A percentile compares a stretch with the other conserved stretches of the same genome.
Evolutionary conservation across 2,888 invertebrate genomes (phyloP).

Genomic region (Tiliacea citrago): DNA sequence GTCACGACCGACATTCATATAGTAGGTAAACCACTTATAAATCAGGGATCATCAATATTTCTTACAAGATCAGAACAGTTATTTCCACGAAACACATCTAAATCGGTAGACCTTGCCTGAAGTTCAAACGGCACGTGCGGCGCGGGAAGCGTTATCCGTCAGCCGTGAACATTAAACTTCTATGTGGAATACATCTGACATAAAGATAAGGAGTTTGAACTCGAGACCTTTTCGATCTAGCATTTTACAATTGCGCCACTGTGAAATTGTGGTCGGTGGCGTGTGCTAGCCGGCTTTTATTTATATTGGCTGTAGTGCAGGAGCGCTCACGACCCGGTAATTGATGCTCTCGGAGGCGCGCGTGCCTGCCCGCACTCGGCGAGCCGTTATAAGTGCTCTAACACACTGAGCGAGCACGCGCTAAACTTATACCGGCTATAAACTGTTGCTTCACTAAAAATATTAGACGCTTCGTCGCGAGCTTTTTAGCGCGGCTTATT

Average conservation of each 20-base stretch:
- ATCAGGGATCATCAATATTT: slow-evolving; percentile 73
- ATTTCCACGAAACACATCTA: slow-evolving; percentile 42
- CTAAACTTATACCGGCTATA: slow-evolving; percentile 66
- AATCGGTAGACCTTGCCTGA: slow-evolving; percentile 69
- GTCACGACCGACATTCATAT: slow-evolving; percentile 82
- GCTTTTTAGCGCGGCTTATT: slow-evolving; percentile 11
- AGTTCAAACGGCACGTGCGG: slow-evolving; percentile 80
- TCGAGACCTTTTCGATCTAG: slow-evolving; percentile 87
- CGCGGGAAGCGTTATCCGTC: slow-evolving; percentile 73
- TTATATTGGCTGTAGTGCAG: slow-evolving; percentile 88
- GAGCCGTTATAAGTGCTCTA: slow-evolving; percentile 78
- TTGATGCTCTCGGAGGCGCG: slow-evolving; percentile 85
- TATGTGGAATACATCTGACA: slow-evolving; percentile 82
- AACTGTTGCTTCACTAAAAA: slow-evolving; percentile 57
- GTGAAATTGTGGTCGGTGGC: slow-evolving; percentile 83
- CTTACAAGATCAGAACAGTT: slow-evolving; percentile 38
- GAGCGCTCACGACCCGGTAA: slow-evolving; percentile 89
- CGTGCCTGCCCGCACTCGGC: slow-evolving; percentile 75
- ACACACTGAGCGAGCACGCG: slow-evolving; percentile 75
- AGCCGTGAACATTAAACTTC: slow-evolving; percentile 73
- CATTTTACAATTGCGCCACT: slow-evolving; percentile 89
- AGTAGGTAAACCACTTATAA: slow-evolving; percentile 71
- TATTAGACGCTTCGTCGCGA: slow-evolving; percentile 41
- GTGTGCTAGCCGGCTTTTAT: slow-evolving; percentile 85
- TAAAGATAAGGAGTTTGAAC: slow-evolving; percentile 86